Base-by-base conservation (phyloP, 2,888 invertebrate genomes). In the Monochamus alternatus region DNA sequence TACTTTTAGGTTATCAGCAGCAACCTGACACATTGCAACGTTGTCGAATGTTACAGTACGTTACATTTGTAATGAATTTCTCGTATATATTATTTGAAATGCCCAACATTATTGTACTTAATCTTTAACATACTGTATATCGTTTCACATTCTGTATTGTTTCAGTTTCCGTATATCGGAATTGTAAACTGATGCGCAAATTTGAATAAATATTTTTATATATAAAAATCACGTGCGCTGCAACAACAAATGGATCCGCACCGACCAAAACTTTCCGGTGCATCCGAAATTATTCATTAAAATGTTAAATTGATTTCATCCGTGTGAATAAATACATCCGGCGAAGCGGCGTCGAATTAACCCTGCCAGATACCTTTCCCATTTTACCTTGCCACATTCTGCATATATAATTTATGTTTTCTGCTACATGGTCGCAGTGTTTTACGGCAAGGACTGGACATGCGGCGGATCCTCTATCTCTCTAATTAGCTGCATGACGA, bases 341-440 rank as follows among this genome's bases (percentile, higher is more conserved):
- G 14, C 43, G 67, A 58, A 58, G 32, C 67, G 32, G 9, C 55
- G 58, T 58, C n/a, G 67, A 67, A 67, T 67, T 67, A 67, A 67
- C 55, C 67, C 38, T 67, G 43, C 58, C 32, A 67, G 67, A 55
- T 38, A 38, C 58, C 67, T 67, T 67, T 67, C 58, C 58, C 31
- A 58, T 67, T 67, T 58, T 32, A 58, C 67, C 67, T 67, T 9
- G 32, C 8, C 58, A 32, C 58, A 58, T 55, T 67, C 55, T 47
- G 22, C 55, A 55, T 69, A 69, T 59, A 44, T 69, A 69, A 69
- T 60, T 69, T 52, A 69, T 69, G 59, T 69, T 69, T 69, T 69
- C 59, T 59, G 59, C 7, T 30, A 30, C 65, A 59, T 60, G 38
- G 14, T 58, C 5, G 55, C 55, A 32, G 55, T 43, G 38, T 69